phyloP scores from a whole-genome alignment of 1,140 invertebrate species.

The Rhizoglyphus robini region DNA sequence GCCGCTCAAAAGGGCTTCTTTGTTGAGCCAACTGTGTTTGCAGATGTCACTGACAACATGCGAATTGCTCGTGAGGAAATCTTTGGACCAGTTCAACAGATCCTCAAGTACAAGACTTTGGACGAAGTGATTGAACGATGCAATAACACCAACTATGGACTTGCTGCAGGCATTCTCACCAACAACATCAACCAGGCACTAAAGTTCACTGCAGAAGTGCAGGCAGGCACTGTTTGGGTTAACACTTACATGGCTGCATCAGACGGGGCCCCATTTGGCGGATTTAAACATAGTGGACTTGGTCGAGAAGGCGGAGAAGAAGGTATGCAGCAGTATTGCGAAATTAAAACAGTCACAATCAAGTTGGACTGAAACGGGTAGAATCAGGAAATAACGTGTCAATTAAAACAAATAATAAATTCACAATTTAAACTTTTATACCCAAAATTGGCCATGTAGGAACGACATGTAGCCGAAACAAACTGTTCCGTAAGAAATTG shows the following conservation, averaged over 20 bases:
- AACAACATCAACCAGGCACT: conserved; percentile 38
- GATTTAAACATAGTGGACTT: conserved; percentile 65
- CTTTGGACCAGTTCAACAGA: conserved; percentile 91
- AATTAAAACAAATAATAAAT: no score
- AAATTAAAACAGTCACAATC: conserved; percentile 23
- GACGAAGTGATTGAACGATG: conserved; percentile 80
- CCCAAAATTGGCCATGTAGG: no score
- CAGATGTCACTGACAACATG: conserved; percentile 82
- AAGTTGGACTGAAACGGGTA: no score
- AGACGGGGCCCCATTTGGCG: conserved; percentile 67
- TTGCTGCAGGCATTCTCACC: conserved; percentile 79
- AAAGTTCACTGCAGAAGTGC: conserved; percentile 55
- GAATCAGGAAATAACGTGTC: no score
- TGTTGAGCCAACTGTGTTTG: conserved; percentile 91
- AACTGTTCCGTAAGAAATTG: no score
- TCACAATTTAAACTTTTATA: no score
- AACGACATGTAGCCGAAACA: no score
- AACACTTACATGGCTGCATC: conserved; percentile 74
- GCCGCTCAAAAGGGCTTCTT: conserved; percentile 64
- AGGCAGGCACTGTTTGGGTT: conserved; percentile 86
- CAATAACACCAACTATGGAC: conserved; percentile 79
- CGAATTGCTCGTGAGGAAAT: conserved; percentile 88
- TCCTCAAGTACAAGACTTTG: conserved; percentile 76
- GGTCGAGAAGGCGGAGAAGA: conserved; percentile 47
- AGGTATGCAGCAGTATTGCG: conserved; percentile 23